Conservation (phyloP, 2,113 vertebrate species). For the Danionella cerebrum region DNA sequence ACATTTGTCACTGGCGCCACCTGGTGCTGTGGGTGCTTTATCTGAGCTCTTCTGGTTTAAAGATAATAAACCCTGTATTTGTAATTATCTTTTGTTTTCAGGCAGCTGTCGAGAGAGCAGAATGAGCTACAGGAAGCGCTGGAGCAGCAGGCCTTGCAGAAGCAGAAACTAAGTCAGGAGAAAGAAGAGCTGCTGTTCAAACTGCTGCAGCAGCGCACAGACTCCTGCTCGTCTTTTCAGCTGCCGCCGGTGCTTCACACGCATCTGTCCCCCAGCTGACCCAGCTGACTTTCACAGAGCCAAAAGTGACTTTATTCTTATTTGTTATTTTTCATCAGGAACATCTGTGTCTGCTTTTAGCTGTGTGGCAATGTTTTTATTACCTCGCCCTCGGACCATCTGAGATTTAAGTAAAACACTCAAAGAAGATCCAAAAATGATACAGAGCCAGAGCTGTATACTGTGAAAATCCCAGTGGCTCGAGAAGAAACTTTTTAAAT, state of each 20-base stretch:
- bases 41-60: too few relatives aligned
- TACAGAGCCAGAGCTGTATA: too few relatives aligned
- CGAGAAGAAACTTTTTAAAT: too few relatives aligned
- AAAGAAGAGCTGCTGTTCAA: conserved; percentile 86
- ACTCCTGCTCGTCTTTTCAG: conserved; percentile 58
- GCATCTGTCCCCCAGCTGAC: conserved; percentile 52
- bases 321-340: background rate
- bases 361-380: too few relatives aligned
- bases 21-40: conserved; percentile 19
- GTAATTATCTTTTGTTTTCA: conserved; percentile 44
- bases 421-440: too few relatives aligned
- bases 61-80: background rate
- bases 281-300: too few relatives aligned
- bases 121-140: conserved; percentile 64
- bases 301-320: background rate
- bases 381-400: too few relatives aligned
- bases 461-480: too few relatives aligned
- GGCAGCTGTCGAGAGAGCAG: conserved; percentile 79
- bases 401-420: too few relatives aligned
- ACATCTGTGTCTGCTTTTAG: too few relatives aligned
- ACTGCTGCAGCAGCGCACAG: conserved; percentile 55
- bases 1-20: conserved; percentile 14
- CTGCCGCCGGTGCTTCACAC: conserved; percentile 48
- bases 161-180: conserved; percentile 69
- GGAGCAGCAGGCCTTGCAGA: conserved; percentile 68